These are phyloP conservation scores for Andrena praecox DNA, from an alignment of 2,888 invertebrate species.

Conservation along the genomic window DNA sequence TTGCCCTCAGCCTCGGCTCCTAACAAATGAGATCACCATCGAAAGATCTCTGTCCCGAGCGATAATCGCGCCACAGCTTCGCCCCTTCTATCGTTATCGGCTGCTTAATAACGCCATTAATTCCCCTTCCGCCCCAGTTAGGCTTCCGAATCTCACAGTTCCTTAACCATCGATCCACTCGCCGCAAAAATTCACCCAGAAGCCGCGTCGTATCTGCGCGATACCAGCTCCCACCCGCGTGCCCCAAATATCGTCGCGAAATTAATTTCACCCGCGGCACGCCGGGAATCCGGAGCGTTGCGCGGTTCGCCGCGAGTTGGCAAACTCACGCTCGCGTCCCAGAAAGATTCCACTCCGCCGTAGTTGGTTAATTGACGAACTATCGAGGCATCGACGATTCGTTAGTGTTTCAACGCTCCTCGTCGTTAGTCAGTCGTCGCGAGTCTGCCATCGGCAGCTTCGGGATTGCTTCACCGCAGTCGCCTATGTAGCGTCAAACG, in stretches of 20 bases:
- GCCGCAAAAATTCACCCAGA: not conserved
- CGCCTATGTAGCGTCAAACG: too few species aligned
- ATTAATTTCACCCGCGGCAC: not conserved
- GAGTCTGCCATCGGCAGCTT: too few species aligned
- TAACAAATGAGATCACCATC: not conserved
- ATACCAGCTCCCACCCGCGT: not conserved
- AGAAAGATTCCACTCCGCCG: not conserved
- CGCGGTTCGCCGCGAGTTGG: not conserved
- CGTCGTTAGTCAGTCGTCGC: too few species aligned
- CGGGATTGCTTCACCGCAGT: too few species aligned
- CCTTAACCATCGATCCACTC: conserved; percentile 17
- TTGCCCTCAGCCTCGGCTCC: too few species aligned
- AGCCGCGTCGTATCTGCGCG: not conserved
- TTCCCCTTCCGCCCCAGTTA: conserved; percentile 42
- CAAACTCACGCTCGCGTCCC: not conserved
- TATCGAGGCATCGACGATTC: not conserved
- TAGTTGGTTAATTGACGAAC: not conserved
- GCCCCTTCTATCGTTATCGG: conserved; percentile 27
- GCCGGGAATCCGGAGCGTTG: not conserved
- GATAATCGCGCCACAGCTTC: conserved; percentile 27
- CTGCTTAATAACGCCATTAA: conserved; percentile 35
- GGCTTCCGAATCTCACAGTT: conserved; percentile 11
- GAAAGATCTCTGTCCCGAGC: not conserved
- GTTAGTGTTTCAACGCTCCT: not conserved
- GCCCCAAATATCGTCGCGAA: not conserved